These are phyloP conservation scores for Pseudachorutes palmiensis DNA, from an alignment of 1,140 invertebrate genomes.

Conservation along the genomic window DNA sequence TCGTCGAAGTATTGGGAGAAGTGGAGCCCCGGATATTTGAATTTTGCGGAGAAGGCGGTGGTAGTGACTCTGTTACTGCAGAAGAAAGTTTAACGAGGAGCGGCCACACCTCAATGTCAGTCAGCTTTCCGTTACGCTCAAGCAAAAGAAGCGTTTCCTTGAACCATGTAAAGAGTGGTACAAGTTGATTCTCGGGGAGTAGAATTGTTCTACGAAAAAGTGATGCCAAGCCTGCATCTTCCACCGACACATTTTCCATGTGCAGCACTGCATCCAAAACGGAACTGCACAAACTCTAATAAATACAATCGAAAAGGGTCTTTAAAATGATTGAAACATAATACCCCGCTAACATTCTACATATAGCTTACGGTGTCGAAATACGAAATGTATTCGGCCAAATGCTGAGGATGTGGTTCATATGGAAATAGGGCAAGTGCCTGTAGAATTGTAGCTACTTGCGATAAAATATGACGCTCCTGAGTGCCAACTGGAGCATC, in stretches of 20 bases:
- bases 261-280: conserved; percentile 33
- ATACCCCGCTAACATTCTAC: not conserved
- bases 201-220: conserved; percentile 29
- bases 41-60: not conserved
- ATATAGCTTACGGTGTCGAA: conserved; percentile 34
- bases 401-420: conserved; percentile 47
- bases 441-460: conserved; percentile 53
- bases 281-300: conserved; percentile 23
- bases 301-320: conserved; percentile 2
- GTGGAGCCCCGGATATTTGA: not conserved
- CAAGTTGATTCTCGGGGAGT: conserved; percentile 35
- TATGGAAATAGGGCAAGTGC: conserved; percentile 50
- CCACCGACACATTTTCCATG: conserved; percentile 31
- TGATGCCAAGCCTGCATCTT: conserved; percentile 23
- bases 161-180: conserved; percentile 27
- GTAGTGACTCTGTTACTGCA: not conserved
- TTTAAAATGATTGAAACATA: not conserved
- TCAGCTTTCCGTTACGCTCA: conserved; percentile 31
- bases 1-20: not conserved
- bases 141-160: conserved; percentile 33
- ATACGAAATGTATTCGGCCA: conserved; percentile 43
- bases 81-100: conserved; percentile 21
- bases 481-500: conserved; percentile 29
- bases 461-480: conserved; percentile 32
- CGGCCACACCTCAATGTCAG: conserved; percentile 34